Evolutionary conservation across 2,888 invertebrate species (phyloP), one percentile per base, ranked within the genome.

Genomic region (Macrosiphum euphorbiae): DNA sequence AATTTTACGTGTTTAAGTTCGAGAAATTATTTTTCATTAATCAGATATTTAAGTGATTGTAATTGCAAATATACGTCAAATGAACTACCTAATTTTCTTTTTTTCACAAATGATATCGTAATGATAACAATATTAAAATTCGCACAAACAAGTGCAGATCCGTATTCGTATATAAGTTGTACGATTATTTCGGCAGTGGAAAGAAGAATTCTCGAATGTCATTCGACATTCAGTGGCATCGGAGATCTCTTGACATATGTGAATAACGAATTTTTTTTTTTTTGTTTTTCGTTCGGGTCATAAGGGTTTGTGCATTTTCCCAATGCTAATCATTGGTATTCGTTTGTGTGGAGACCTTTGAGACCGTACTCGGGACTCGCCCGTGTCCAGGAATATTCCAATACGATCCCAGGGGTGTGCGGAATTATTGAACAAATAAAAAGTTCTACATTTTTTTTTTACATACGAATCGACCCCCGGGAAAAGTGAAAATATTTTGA

Each of bases 361-460:
- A 85, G 93, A 93, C 84, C 85, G 24, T 58, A 26, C 55, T 35
- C 61, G 47, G 55, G 85, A 89, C 41, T 50, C 58, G 35, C 55
- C n/a, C 47, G 47, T 84, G 88, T 58, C 28, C 78, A 3, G 35
- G 35, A 93, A 90, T 93, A 93, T 89, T 89, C 84, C 61, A 35
- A 47, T 35, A 85, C 52, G 88, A 78, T 93, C 93, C 89, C 89
- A 44, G 28, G 93, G 47, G 92, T 35, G 35, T 11, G 16, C 35
- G 61, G 67, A 85, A 90, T 89, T 90, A 89, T 89, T 90, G 44
- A 93, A 93, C 84, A 44, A 89, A 93, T 93, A 89, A 93, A 93
- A 93, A 93, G 88, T 93, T 84, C 24, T 35, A 89, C 26, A 3
- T 55, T 24, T 84, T 47, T n/a, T 55, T 91, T 44, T 44, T 35